These are phyloP conservation scores for Myanophis thanlyinensis DNA, from an alignment of 2,113 vertebrate genomes.

Conservation along the genomic window DNA sequence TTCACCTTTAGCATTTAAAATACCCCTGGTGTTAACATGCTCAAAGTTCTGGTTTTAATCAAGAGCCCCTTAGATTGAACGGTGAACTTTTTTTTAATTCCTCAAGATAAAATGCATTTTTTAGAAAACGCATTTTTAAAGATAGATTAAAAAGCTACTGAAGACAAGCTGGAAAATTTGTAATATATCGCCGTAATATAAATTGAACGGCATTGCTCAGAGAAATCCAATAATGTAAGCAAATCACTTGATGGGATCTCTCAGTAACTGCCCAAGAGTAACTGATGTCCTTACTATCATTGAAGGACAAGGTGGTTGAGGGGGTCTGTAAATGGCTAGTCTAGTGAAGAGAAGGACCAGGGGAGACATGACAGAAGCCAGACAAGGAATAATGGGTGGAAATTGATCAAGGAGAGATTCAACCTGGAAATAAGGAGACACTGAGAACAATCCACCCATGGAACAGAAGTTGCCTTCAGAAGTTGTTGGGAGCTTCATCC, in stretches of 20 bases:
- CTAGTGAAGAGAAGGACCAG: too few relatives aligned
- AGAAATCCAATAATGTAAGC: background rate
- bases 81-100: background rate
- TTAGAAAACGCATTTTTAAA: background rate
- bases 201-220: background rate
- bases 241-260: background rate
- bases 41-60: background rate
- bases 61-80: background rate
- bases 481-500: too few relatives aligned
- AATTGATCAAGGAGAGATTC: too few relatives aligned
- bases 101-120: background rate
- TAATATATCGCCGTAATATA: background rate
- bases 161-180: background rate
- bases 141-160: background rate
- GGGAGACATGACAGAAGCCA: too few relatives aligned
- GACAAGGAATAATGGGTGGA: too few relatives aligned
- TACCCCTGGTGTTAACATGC: background rate
- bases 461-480: too few relatives aligned
- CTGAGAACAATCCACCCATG: too few relatives aligned
- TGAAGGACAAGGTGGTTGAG: background rate
- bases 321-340: too few relatives aligned
- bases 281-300: background rate
- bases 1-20: slow-evolving; percentile 44
- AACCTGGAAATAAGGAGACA: too few relatives aligned
- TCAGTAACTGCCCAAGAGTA: background rate